phyloP scores from a whole-genome alignment of 2,888 invertebrate species.

The Volucella bombylans region DNA sequence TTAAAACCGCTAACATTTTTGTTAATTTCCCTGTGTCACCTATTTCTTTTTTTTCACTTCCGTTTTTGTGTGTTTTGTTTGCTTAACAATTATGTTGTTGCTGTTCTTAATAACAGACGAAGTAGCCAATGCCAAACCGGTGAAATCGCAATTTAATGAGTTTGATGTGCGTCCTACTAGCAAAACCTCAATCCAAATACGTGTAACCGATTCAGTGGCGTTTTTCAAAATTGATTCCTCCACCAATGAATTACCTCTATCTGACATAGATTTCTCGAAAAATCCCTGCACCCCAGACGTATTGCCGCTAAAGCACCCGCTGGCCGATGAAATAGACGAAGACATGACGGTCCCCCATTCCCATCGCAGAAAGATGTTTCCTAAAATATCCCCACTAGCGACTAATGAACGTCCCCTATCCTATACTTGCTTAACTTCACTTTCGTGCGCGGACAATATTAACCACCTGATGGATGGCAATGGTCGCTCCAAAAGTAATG shows the following conservation, averaged over 20 bases:
- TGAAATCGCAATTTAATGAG: slow-evolving; percentile 74
- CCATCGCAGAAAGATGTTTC: slow-evolving; percentile 77
- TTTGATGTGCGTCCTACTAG: slow-evolving; percentile 73
- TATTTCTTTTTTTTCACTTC: not conserved
- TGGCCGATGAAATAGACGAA: slow-evolving; percentile 43
- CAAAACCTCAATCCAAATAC: slow-evolving; percentile 77
- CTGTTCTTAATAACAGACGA: slow-evolving; percentile 52
- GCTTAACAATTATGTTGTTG: slow-evolving; percentile 74
- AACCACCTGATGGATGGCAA: slow-evolving; percentile 42
- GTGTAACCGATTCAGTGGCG: slow-evolving; percentile 78
- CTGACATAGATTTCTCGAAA: slow-evolving; percentile 84
- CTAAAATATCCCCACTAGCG: slow-evolving; percentile 83
- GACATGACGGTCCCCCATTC: slow-evolving; percentile 40
- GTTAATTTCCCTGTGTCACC: slow-evolving; percentile 30
- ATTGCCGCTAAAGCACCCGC: slow-evolving; percentile 44
- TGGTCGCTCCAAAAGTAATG: slow-evolving; percentile 54
- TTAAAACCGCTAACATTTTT: slow-evolving; percentile 27
- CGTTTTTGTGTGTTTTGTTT: slow-evolving; percentile 44
- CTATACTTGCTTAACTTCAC: slow-evolving; percentile 78
- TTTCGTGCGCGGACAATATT: slow-evolving; percentile 57
- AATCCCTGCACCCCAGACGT: slow-evolving; percentile 80
- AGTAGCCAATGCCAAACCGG: slow-evolving; percentile 13
- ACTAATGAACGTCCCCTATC: slow-evolving; percentile 82
- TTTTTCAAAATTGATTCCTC: slow-evolving; percentile 84
- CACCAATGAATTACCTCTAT: slow-evolving; percentile 88